phyloP scores from a whole-genome alignment of 1,140 invertebrate genomes.

The Cyrtorhinus lividipennis region DNA sequence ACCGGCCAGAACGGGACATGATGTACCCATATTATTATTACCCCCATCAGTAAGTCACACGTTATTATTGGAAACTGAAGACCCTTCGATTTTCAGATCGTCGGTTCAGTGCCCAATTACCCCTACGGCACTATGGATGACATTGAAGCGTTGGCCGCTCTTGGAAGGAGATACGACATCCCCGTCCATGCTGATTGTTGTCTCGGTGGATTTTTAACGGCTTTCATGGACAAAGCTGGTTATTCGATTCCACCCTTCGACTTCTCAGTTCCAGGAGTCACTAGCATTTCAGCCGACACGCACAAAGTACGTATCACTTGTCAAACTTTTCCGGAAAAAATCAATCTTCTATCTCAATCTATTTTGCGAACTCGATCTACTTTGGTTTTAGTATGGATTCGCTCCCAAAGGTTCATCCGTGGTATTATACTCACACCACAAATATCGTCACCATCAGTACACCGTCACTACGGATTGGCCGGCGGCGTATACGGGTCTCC shows the following conservation, averaged over 20 bases:
- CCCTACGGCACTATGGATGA: slow-evolving; percentile 95
- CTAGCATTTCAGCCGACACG: slow-evolving; percentile 94
- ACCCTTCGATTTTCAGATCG: slow-evolving; percentile 54
- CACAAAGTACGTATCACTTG: slow-evolving; percentile 60
- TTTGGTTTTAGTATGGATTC: slow-evolving; percentile 73
- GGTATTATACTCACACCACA: slow-evolving; percentile 67
- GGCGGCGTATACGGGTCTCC: slow-evolving; percentile 98
- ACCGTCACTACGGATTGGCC: slow-evolving; percentile 94
- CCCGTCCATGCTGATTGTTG: slow-evolving; percentile 98
- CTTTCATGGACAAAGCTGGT: slow-evolving; percentile 79
- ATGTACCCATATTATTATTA: no score
- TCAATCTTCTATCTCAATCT: neutral
- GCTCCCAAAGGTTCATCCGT: slow-evolving; percentile 96
- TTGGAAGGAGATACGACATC: slow-evolving; percentile 73
- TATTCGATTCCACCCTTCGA: slow-evolving; percentile 66
- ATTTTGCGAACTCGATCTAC: neutral
- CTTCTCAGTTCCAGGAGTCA: slow-evolving; percentile 80
- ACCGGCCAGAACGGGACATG: no score
- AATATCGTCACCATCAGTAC: slow-evolving; percentile 79
- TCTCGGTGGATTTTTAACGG: slow-evolving; percentile 88
- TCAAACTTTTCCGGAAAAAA: slow-evolving; percentile 7
- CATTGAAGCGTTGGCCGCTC: slow-evolving; percentile 63
- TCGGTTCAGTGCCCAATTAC: slow-evolving; percentile 88
- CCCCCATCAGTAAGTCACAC: neutral
- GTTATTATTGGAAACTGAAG: neutral